A percentile compares a stretch with the other conserved stretches of the same genome.
phyloP scores from a whole-genome alignment of 2,888 invertebrate species.

The Drosophila multiciliata region DNA sequence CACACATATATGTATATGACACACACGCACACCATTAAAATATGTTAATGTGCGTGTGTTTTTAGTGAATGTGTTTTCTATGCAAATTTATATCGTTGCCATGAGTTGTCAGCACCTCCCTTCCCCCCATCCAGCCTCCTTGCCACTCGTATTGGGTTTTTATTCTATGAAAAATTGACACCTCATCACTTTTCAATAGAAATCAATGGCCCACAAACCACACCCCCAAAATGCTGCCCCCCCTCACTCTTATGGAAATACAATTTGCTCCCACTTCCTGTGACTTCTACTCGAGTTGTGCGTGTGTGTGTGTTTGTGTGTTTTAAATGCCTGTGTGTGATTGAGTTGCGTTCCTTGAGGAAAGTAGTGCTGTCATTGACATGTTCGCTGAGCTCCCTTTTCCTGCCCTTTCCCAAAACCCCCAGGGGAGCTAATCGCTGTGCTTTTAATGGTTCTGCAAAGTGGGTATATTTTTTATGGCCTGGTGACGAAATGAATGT shows the following conservation, averaged over 20 bases:
- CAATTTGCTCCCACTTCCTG: constrained; percentile 25
- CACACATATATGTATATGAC: constrained; percentile 7
- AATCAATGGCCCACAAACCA: constrained; percentile 46
- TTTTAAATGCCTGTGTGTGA: constrained; percentile 34
- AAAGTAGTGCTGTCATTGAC: constrained; percentile 47
- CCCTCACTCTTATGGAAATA: neutral
- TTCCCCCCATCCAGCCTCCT: neutral
- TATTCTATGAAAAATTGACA: constrained; percentile 72
- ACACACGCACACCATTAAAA: constrained; percentile 53
- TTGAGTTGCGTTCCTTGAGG: constrained; percentile 42
- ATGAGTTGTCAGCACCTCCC: constrained; percentile 17
- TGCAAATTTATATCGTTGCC: constrained; percentile 66
- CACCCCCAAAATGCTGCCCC: constrained; percentile 2
- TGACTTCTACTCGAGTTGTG: constrained; percentile 10
- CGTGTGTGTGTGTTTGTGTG: neutral
- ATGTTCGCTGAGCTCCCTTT: constrained; percentile 9
- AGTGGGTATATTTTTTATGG: neutral
- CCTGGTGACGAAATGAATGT: constrained; percentile 11
- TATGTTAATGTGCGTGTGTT: constrained; percentile 57
- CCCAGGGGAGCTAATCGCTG: constrained; percentile 47
- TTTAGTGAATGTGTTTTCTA: constrained; percentile 70
- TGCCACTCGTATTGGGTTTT: constrained; percentile 42
- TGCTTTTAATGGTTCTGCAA: constrained; percentile 23
- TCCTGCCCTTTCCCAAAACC: neutral
- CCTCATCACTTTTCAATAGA: constrained; percentile 79